phyloP scores from a whole-genome alignment of 2,797 vertebrate genomes.

The Pseudotriccus pelzelni region DNA sequence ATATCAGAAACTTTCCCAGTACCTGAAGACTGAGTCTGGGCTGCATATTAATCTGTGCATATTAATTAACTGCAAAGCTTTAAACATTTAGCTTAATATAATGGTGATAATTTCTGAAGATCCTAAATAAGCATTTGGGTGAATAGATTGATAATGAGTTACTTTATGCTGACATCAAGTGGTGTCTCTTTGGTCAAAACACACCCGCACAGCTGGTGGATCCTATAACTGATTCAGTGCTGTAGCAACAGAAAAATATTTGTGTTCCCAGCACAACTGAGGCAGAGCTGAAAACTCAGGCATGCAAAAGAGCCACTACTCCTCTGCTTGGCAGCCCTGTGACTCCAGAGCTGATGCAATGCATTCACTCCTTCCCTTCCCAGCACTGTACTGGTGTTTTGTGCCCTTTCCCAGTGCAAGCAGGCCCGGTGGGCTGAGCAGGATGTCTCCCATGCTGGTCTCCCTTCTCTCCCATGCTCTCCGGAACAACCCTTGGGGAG shows the following conservation, averaged over 20 bases:
- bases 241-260: not conserved
- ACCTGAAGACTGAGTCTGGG: not conserved
- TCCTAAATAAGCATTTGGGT: not conserved
- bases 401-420: not conserved
- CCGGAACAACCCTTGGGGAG: not conserved
- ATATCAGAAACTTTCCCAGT: not conserved
- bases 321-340: fast-evolving
- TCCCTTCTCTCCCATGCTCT: not conserved
- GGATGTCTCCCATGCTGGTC: too few relatives aligned
- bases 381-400: fast-evolving
- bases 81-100: not conserved
- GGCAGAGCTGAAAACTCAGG: not conserved
- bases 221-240: not conserved
- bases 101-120: not conserved
- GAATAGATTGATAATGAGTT: not conserved
- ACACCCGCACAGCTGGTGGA: not conserved
- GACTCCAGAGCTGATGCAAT: not conserved
- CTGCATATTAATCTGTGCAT: not conserved
- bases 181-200: not conserved
- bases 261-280: not conserved
- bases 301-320: not conserved
- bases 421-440: not conserved
- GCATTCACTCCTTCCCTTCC: not conserved
- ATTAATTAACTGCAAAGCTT: not conserved
- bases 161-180: not conserved